Percentiles rank a stretch among this genome's conserved stretches.
Evolutionary conservation across 2,888 invertebrate species (phyloP).

Genomic region (Teinopalpus imperialis): DNA sequence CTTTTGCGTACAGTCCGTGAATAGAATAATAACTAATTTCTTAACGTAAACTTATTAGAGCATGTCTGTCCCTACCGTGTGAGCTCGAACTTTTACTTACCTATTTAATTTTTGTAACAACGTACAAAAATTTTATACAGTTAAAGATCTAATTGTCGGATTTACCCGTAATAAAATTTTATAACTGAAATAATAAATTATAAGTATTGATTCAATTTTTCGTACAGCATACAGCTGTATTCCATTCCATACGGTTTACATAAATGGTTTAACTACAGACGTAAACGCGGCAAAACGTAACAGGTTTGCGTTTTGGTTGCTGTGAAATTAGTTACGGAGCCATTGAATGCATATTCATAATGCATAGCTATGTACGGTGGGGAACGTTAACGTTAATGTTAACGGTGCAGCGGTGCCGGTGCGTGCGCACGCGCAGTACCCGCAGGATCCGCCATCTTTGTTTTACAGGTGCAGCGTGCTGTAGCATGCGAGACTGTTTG

Average conservation of each 20-base stretch:
- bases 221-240: not conserved
- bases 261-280: constrained; percentile 21
- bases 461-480: not conserved
- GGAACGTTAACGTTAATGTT: constrained; percentile 27
- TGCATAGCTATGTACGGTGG: constrained; percentile 26
- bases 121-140: no score
- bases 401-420: constrained; percentile 25
- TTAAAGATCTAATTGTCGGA: no score
- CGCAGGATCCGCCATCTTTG: constrained; percentile 2
- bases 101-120: no score
- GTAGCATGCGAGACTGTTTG: constrained; percentile 3
- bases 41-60: no score
- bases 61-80: no score
- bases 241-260: constrained; percentile 12
- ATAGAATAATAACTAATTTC: no score
- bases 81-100: no score
- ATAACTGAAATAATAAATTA: no score
- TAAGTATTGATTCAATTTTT: not conserved
- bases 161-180: no score
- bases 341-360: constrained; percentile 30
- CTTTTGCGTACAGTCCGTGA: no score
- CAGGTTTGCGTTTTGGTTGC: constrained; percentile 17
- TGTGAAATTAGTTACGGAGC: constrained; percentile 28
- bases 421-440: constrained; percentile 14
- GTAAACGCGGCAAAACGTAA: constrained; percentile 15